These are phyloP conservation scores for Thyatira batis DNA, from an alignment of 2,888 invertebrate genomes.

Conservation along the genomic window DNA sequence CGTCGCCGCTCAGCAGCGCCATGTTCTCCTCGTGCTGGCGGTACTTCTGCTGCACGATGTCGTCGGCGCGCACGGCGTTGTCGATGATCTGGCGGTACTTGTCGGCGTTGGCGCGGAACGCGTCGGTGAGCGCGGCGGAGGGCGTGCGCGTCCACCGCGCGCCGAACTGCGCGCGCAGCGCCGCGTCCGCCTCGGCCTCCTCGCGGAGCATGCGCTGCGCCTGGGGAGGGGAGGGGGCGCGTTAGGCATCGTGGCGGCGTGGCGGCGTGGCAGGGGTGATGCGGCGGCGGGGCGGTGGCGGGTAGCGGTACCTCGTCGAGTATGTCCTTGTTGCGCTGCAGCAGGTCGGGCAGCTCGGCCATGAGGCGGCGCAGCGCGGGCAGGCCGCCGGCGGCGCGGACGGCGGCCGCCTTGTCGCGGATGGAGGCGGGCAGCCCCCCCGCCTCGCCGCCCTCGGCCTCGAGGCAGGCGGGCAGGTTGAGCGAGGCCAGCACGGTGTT, in stretches of 20 bases:
- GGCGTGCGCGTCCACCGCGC: conserved; percentile 96
- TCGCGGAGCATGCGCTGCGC: conserved; percentile 92
- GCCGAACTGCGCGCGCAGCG: conserved; percentile 94
- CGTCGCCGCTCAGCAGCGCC: conserved; percentile 89
- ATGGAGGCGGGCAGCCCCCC: conserved; percentile 93
- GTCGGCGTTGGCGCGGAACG: conserved; percentile 92
- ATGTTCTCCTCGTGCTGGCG: conserved; percentile 89
- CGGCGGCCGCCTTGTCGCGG: conserved; percentile 90
- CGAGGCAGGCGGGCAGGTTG: conserved; percentile 98
- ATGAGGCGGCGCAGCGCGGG: conserved; percentile 87
- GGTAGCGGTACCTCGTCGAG: conserved; percentile 93
- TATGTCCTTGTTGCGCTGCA: conserved; percentile 94
- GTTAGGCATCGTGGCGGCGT: conserved; percentile 78
- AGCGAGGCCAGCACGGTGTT: conserved; percentile 95
- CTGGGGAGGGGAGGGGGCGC: too few species aligned
- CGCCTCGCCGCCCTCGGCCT: conserved; percentile 87
- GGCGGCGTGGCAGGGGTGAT: conserved; percentile 90
- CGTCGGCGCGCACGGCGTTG: conserved; percentile 92
- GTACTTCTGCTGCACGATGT: conserved; percentile 93
- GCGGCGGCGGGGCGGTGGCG: too few species aligned
- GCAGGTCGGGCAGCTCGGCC: conserved; percentile 93
- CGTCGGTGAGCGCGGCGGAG: conserved; percentile 93
- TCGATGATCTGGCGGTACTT: conserved; percentile 97
- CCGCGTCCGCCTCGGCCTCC: conserved; percentile 94
- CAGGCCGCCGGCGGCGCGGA: conserved; percentile 90